phyloP scores from a whole-genome alignment of 2,113 vertebrate genomes.

The Heterotilapia buettikoferi region DNA sequence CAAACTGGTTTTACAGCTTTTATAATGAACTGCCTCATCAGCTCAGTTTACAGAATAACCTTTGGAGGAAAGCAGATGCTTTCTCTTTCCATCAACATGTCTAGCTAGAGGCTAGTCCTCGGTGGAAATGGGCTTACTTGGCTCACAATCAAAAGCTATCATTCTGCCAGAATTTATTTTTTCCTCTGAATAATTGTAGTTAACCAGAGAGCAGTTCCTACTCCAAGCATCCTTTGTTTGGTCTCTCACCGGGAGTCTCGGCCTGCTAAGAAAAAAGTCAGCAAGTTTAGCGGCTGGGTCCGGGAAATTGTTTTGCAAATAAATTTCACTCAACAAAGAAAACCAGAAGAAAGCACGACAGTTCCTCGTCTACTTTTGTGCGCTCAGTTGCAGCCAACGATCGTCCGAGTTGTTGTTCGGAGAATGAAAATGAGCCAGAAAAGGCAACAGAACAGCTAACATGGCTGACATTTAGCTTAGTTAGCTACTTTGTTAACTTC shows the following conservation, averaged over 20 bases:
- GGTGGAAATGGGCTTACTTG: background rate
- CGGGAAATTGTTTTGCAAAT: no score
- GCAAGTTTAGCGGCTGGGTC: no score
- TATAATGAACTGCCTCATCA: background rate
- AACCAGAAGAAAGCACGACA: no score
- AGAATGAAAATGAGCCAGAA: background rate
- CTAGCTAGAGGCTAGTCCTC: background rate
- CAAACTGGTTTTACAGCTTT: background rate
- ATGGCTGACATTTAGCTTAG: background rate
- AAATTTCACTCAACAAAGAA: no score
- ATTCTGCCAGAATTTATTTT: no score
- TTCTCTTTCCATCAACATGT: no score
- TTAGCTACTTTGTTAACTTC: background rate
- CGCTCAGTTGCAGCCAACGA: background rate
- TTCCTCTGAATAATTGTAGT: background rate
- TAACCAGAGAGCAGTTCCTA: background rate
- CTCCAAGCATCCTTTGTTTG: no score
- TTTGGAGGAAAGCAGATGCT: no score
- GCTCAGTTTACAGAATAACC: no score
- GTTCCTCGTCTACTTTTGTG: background rate
- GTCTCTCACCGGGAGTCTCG: no score
- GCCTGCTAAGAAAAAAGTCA: no score
- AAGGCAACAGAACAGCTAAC: background rate
- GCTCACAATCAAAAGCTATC: no score
- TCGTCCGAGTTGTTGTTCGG: rapidly evolving